Conservation (phyloP, 2,797 vertebrate genomes). For the Ibycter americanus region DNA sequence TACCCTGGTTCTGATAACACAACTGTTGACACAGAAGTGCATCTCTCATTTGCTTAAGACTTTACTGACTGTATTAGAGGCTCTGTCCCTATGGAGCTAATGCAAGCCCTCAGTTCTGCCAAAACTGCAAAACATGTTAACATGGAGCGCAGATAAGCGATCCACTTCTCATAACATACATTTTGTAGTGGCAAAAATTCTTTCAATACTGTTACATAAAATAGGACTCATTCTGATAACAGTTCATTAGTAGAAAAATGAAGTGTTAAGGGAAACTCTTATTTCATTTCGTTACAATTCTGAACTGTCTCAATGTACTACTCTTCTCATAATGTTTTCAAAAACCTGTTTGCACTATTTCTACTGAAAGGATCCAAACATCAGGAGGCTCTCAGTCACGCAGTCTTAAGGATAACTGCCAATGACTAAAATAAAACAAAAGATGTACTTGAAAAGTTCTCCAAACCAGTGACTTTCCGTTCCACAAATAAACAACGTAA, state of each 20-base stretch:
- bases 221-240: neutral
- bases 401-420: neutral
- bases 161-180: neutral
- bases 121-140: neutral
- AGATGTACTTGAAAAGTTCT: neutral
- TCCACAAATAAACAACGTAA: conserved; percentile 1
- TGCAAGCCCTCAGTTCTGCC: neutral
- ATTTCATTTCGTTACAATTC: neutral
- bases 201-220: neutral
- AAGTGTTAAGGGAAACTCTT: neutral
- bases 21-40: neutral
- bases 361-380: neutral
- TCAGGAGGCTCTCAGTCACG: neutral
- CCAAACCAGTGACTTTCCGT: neutral
- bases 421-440: conserved; percentile 20
- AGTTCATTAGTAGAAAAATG: neutral
- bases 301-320: neutral
- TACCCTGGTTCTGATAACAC: neutral
- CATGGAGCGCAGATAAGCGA: neutral
- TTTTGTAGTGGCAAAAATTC: neutral
- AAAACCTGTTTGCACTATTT: neutral
- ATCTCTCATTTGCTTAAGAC: neutral
- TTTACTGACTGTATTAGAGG: neutral
- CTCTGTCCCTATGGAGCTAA: neutral
- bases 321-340: neutral